These are phyloP conservation scores for Rhagoletis zephyria DNA, from an alignment of 1,140 invertebrate species.

Conservation along the genomic window DNA sequence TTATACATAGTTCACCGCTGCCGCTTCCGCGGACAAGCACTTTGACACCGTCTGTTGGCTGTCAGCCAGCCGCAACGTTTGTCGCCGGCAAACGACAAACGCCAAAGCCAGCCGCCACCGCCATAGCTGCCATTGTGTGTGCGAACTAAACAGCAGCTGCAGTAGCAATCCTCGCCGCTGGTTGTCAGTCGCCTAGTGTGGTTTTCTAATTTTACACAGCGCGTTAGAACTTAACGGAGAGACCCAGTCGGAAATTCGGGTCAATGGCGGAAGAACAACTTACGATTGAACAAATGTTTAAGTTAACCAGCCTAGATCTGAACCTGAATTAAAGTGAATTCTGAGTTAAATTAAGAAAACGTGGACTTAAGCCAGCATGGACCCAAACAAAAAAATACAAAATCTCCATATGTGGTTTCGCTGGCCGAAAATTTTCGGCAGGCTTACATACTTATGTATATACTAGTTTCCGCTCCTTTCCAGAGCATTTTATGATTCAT, in stretches of 20 bases:
- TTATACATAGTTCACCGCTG: conserved; percentile 27
- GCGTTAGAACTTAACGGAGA: not conserved
- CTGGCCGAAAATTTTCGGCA: no score
- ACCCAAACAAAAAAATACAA: no score
- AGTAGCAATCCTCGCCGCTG: not conserved
- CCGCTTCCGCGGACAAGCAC: conserved; percentile 41
- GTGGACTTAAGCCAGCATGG: no score
- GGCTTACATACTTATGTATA: no score
- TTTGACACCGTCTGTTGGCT: conserved; percentile 50
- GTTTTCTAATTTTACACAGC: conserved; percentile 21
- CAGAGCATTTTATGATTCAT: no score
- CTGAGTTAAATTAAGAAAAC: no score
- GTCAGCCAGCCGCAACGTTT: conserved; percentile 50
- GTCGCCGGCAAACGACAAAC: not conserved
- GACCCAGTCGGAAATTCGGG: not conserved
- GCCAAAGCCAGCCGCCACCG: not conserved
- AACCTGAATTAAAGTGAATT: no score
- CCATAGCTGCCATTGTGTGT: not conserved
- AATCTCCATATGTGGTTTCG: no score
- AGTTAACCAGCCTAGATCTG: no score
- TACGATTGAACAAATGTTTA: no score
- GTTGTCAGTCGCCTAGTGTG: not conserved
- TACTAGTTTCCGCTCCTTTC: no score
- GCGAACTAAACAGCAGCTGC: not conserved
- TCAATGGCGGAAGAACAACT: not conserved